Evolutionary conservation across 2,113 vertebrate species (phyloP).

Genomic region (Synchiropus splendidus): DNA sequence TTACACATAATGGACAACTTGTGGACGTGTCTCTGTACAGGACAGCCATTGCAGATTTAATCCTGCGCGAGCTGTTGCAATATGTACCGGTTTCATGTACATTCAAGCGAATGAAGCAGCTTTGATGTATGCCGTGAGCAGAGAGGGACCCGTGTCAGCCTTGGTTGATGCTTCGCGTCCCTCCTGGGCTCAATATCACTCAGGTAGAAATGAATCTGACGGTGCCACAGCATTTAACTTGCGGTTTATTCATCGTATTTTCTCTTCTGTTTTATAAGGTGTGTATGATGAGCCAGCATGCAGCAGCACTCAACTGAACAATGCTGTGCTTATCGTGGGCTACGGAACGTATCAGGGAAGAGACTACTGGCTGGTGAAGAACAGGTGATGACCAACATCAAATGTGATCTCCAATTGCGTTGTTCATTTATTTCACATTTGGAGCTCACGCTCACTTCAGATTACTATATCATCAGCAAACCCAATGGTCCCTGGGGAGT

Average conservation of each 20-base stretch:
- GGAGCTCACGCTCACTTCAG: too few species aligned
- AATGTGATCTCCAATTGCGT: too few species aligned
- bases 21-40: slow-evolving; percentile 26
- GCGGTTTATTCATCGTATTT: too few species aligned
- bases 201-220: slow-evolving; percentile 45
- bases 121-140: slow-evolving; percentile 65
- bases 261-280: slow-evolving; percentile 34
- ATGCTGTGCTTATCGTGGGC: slow-evolving; percentile 66
- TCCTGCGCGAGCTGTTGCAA: slow-evolving; percentile 47
- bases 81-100: slow-evolving; percentile 57
- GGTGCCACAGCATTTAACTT: too few species aligned
- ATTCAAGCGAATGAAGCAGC: slow-evolving; percentile 46
- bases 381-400: slow-evolving; percentile 51
- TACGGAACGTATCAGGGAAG: slow-evolving; percentile 41
- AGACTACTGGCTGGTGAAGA: slow-evolving; percentile 72
- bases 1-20: too few species aligned
- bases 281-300: slow-evolving; percentile 62
- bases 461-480: too few species aligned
- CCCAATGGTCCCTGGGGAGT: too few species aligned
- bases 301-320: slow-evolving; percentile 55
- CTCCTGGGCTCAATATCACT: slow-evolving; percentile 64
- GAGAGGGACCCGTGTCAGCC: slow-evolving; percentile 64
- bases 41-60: slow-evolving; percentile 54
- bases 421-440: too few species aligned
- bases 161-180: slow-evolving; percentile 52